Evolutionary conservation across 1,140 invertebrate genomes (phyloP).

Genomic region (Proctacanthus coquilletti): DNA sequence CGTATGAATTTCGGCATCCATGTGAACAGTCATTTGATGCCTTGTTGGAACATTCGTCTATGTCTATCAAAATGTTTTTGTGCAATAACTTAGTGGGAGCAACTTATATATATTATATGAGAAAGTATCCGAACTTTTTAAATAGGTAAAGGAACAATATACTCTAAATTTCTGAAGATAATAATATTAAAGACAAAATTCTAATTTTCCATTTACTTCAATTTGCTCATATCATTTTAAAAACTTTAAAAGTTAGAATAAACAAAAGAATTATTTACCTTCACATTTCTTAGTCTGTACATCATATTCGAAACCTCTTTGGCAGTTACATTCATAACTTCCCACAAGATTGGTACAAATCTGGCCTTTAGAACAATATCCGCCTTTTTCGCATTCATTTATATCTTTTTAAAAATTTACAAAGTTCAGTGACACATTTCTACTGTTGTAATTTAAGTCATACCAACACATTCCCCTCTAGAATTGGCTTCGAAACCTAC

Average conservation of each 20-base stretch:
- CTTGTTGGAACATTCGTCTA: not conserved
- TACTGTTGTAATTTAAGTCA: too few relatives aligned
- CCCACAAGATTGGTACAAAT: not conserved
- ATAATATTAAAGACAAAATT: too few relatives aligned
- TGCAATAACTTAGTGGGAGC: too few relatives aligned
- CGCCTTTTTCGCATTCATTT: not conserved
- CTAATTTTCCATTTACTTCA: not conserved
- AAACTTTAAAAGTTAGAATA: too few relatives aligned
- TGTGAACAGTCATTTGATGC: not conserved
- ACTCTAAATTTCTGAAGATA: too few relatives aligned
- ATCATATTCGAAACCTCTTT: not conserved
- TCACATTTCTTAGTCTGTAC: not conserved
- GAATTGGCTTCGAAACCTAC: not conserved
- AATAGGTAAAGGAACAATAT: too few relatives aligned
- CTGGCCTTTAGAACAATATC: not conserved
- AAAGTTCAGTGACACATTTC: not conserved
- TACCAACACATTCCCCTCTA: not conserved
- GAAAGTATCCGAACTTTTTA: too few relatives aligned
- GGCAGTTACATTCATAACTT: not conserved
- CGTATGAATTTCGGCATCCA: not conserved
- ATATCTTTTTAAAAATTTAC: not conserved
- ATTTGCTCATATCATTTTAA: too few relatives aligned
- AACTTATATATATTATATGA: too few relatives aligned
- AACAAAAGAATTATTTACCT: too few relatives aligned
- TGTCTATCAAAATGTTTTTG: conserved; percentile 1